Conservation (phyloP, 2,797 vertebrate genomes). For the Sebastes jordani region DNA sequence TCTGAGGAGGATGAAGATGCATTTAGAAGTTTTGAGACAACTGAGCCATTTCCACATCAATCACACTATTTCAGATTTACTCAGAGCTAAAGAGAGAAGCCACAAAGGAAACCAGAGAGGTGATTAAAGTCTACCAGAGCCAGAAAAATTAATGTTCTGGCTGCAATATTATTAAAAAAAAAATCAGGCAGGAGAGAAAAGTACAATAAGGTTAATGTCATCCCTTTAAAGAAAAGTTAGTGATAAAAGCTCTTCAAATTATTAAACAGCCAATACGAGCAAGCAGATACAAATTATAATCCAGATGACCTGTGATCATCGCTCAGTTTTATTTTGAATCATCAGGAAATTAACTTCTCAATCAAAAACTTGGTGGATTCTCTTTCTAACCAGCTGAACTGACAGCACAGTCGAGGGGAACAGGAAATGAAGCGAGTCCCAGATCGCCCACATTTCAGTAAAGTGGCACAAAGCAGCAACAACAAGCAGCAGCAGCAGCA, state of each 20-base stretch:
- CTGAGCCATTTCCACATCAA: neutral
- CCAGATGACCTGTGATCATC: neutral
- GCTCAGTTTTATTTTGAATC: neutral
- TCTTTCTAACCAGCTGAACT: constrained; percentile 3
- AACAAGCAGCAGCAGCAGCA: neutral
- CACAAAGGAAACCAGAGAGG: constrained; percentile 12
- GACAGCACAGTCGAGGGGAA: constrained; percentile 42
- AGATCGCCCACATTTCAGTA: constrained; percentile 44
- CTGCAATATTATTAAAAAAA: neutral
- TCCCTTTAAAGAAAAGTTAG: neutral
- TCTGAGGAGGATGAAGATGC: neutral
- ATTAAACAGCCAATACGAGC: constrained; percentile 3
- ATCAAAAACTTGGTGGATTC: neutral
- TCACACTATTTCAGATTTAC: neutral
- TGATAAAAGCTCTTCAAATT: neutral
- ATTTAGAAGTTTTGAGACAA: neutral
- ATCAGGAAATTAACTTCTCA: neutral
- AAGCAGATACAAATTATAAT: neutral
- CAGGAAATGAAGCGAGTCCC: constrained; percentile 24
- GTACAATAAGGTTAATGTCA: neutral
- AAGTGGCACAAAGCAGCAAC: constrained; percentile 34
- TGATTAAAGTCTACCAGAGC: constrained; percentile 7
- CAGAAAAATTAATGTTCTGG: constrained; percentile 3
- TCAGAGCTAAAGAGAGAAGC: constrained; percentile 40
- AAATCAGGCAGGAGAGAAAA: constrained; percentile 8